These are phyloP conservation scores for Loris lydekkerianus DNA, from an alignment of 2,797 vertebrate genomes.

Conservation along the genomic window DNA sequence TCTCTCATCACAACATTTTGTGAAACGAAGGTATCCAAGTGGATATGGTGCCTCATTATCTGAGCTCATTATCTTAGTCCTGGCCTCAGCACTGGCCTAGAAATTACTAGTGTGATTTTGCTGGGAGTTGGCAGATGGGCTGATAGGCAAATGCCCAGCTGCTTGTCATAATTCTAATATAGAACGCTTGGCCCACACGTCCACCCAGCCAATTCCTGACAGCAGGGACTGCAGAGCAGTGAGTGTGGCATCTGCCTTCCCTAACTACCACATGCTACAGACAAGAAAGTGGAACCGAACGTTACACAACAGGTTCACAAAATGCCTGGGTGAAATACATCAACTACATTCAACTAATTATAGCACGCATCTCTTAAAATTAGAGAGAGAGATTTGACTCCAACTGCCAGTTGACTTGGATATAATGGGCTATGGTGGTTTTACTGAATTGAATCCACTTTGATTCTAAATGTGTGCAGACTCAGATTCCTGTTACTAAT, in stretches of 20 bases:
- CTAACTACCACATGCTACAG: not conserved
- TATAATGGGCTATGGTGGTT: not conserved
- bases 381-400: not conserved
- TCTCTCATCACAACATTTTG: conserved; percentile 55
- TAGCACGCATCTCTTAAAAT: not conserved
- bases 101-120: conserved; percentile 60
- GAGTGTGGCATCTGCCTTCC: conserved; percentile 31
- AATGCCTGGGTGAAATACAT: not conserved
- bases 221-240: not conserved
- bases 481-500: not conserved
- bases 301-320: not conserved
- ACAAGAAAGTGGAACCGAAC: not conserved
- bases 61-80: conserved; percentile 65
- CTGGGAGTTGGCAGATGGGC: conserved; percentile 66
- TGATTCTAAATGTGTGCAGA: not conserved
- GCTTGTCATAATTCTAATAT: conserved; percentile 41
- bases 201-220: not conserved
- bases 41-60: conserved; percentile 57
- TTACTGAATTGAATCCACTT: conserved; percentile 19
- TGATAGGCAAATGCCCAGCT: conserved; percentile 70
- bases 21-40: conserved; percentile 39
- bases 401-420: not conserved
- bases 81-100: not conserved
- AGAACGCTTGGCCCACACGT: conserved; percentile 15
- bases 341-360: not conserved